These are phyloP conservation scores for Leucozona laternaria DNA, from an alignment of 2,888 invertebrate species.

Conservation along the genomic window DNA sequence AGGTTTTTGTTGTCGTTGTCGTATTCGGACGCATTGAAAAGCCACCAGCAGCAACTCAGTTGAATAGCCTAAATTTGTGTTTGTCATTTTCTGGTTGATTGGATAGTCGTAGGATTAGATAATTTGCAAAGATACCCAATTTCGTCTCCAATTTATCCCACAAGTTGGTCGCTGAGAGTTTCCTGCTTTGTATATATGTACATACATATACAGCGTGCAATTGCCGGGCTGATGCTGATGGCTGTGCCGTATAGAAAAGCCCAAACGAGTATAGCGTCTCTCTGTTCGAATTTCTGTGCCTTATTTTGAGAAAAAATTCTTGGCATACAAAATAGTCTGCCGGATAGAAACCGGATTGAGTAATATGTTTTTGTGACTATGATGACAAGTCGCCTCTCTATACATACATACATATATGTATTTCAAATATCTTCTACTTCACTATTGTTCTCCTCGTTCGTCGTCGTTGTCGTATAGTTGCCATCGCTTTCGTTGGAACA, in stretches of 20 bases:
- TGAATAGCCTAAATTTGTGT: constrained; percentile 55
- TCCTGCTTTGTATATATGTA: constrained; percentile 30
- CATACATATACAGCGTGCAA: constrained; percentile 4
- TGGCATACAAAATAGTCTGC: constrained; percentile 58
- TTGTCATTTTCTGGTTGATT: constrained; percentile 70
- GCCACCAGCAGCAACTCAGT: constrained; percentile 39
- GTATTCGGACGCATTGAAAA: constrained; percentile 26
- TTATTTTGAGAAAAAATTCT: constrained; percentile 34
- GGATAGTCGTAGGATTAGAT: constrained; percentile 70
- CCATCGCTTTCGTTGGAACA: neutral
- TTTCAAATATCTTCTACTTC: constrained; percentile 6
- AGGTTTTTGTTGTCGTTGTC: neutral
- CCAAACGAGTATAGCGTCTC: neutral
- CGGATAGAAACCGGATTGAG: constrained; percentile 29
- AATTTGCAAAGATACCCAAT: constrained; percentile 69
- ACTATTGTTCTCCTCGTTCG: constrained; percentile 36
- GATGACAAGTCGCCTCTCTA: constrained; percentile 61
- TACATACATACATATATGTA: neutral
- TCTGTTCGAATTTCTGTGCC: neutral
- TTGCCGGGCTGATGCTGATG: neutral
- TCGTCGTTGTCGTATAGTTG: constrained; percentile 20
- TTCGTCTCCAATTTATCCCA: constrained; percentile 64
- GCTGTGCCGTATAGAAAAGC: too few species aligned
- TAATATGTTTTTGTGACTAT: constrained; percentile 46
- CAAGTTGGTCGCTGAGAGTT: constrained; percentile 38